These are phyloP conservation scores for Melikaiella ostensackeni DNA, from an alignment of 2,888 invertebrate genomes.

Conservation along the genomic window DNA sequence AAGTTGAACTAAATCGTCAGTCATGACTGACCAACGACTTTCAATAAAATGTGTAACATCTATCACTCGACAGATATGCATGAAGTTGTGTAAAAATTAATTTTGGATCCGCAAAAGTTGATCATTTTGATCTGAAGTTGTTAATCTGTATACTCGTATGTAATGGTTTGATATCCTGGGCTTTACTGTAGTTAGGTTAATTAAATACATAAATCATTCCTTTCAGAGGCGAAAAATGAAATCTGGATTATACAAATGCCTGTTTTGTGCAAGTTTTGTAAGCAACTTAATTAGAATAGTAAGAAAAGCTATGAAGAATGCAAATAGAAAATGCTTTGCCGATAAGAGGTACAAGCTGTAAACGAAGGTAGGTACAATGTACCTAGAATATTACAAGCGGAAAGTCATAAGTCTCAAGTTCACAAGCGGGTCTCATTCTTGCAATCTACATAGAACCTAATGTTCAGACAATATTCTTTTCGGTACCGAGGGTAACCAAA, in stretches of 20 bases:
- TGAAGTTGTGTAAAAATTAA: too few relatives aligned
- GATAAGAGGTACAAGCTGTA: slow-evolving; percentile 39
- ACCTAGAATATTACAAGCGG: slow-evolving; percentile 22
- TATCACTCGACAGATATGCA: too few relatives aligned
- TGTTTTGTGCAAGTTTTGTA: neutral
- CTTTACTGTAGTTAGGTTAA: neutral
- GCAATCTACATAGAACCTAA: slow-evolving; percentile 29
- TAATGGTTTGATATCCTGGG: too few relatives aligned
- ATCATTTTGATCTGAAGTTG: too few relatives aligned
- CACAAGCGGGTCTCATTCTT: neutral
- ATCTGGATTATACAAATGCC: slow-evolving; percentile 3
- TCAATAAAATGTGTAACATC: too few relatives aligned
- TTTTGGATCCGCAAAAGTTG: too few relatives aligned
- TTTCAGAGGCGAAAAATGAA: neutral
- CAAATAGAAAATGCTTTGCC: slow-evolving; percentile 33
- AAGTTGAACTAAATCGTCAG: too few relatives aligned
- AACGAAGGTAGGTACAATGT: slow-evolving; percentile 35
- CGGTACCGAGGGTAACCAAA: slow-evolving; percentile 8
- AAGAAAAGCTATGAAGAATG: slow-evolving; percentile 36
- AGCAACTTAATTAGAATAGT: slow-evolving; percentile 30
- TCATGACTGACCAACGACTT: too few relatives aligned
- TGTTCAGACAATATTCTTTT: slow-evolving; percentile 26
- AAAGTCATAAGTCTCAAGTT: slow-evolving; percentile 26
- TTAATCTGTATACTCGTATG: too few relatives aligned
- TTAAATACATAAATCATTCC: neutral